Conservation (phyloP, 2,888 invertebrate species). For the Aphodius granarius region DNA sequence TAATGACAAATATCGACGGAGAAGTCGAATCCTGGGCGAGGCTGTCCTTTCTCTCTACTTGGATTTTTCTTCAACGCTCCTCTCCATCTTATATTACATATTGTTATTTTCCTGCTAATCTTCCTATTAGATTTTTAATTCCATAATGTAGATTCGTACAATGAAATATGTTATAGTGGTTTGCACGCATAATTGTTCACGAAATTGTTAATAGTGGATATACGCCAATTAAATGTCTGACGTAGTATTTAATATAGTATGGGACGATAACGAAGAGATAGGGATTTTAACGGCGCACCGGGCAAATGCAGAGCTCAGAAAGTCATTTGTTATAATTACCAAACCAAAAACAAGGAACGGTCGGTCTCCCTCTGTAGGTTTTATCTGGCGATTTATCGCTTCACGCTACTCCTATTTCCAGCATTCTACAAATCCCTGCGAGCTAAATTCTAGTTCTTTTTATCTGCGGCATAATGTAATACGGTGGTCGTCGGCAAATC, state of each 20-base stretch:
- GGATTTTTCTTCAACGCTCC: too few species aligned
- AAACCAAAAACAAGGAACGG: slow-evolving; percentile 51
- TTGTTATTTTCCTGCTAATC: too few species aligned
- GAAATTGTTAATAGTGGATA: background rate
- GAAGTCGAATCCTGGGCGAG: too few species aligned
- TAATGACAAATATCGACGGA: too few species aligned
- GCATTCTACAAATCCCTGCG: slow-evolving; percentile 47
- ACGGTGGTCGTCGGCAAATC: slow-evolving; percentile 48
- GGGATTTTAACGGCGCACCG: slow-evolving; percentile 16
- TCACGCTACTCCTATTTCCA: slow-evolving; percentile 47
- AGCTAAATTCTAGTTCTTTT: slow-evolving; percentile 49
- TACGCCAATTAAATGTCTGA: background rate
- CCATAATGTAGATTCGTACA: too few species aligned
- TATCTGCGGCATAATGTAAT: slow-evolving; percentile 49
- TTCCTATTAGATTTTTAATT: too few species aligned
- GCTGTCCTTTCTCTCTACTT: too few species aligned
- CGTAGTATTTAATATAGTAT: slow-evolving; percentile 10
- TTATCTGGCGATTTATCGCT: slow-evolving; percentile 51
- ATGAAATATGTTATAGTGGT: too few species aligned
- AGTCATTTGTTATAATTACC: slow-evolving; percentile 52
- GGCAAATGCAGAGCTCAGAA: slow-evolving; percentile 31
- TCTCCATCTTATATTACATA: too few species aligned
- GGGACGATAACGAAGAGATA: slow-evolving; percentile 4
- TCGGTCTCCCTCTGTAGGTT: slow-evolving; percentile 45
- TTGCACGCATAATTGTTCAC: too few species aligned